Evolutionary conservation across 2,888 invertebrate species (phyloP).

Genomic region (Acanthosepion pharaonis): DNA sequence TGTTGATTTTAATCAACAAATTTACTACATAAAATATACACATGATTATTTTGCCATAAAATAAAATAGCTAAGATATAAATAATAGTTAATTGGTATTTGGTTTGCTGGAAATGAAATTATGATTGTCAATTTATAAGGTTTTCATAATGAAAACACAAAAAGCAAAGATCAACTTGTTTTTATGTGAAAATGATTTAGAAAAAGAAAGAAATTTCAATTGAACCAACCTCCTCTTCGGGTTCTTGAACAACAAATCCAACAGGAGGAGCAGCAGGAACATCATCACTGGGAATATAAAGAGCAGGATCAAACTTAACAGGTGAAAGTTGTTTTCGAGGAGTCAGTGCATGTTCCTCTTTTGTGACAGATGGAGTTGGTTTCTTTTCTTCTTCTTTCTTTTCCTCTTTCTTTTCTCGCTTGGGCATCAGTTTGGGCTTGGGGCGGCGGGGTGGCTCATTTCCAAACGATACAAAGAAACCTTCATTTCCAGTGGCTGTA

Average conservation of each 20-base stretch:
- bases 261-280: constrained; percentile 45
- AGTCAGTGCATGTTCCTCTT: not conserved
- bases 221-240: not conserved
- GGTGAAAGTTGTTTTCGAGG: not conserved
- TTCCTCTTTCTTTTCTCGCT: constrained; percentile 48
- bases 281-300: not conserved
- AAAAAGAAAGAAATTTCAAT: not conserved
- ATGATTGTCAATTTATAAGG: too few relatives aligned
- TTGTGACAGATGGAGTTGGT: not conserved
- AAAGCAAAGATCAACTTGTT: too few relatives aligned
- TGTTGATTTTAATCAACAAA: too few relatives aligned
- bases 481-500: constrained; percentile 61
- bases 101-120: too few relatives aligned
- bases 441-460: constrained; percentile 83
- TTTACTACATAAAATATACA: too few relatives aligned
- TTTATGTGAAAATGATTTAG: too few relatives aligned
- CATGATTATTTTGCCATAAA: too few relatives aligned
- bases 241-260: constrained; percentile 18
- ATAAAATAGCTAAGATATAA: too few relatives aligned
- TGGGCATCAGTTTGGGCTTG: constrained; percentile 78
- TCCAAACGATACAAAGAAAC: constrained; percentile 94
- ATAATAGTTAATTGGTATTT: too few relatives aligned
- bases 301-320: constrained; percentile 14
- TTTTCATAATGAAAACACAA: too few relatives aligned
- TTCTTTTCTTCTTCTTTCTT: constrained; percentile 34